Evolutionary conservation across 2,113 vertebrate genomes (phyloP).

Genomic region (Alosa alosa): DNA sequence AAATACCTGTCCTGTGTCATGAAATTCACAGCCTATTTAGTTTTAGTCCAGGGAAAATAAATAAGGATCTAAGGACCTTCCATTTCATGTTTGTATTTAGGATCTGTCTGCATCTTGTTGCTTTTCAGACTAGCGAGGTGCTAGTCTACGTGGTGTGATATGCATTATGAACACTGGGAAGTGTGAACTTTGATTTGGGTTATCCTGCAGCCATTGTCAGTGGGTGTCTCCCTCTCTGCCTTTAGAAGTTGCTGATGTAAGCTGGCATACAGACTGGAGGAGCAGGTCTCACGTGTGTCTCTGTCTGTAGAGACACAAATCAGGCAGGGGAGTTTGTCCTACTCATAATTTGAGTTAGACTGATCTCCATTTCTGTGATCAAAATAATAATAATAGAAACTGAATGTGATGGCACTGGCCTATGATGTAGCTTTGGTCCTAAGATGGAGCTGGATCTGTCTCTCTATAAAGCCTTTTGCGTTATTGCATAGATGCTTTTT

Average conservation of each 20-base stretch:
- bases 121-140: background rate
- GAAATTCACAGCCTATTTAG: background rate
- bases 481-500: background rate
- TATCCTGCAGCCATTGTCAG: background rate
- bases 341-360: background rate
- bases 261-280: background rate
- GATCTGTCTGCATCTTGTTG: background rate
- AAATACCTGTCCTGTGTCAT: background rate
- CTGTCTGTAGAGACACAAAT: background rate
- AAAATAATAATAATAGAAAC: background rate
- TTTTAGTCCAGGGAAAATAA: background rate
- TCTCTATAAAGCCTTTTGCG: background rate
- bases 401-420: background rate
- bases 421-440: no score
- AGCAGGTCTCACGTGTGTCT: background rate
- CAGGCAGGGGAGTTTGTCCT: background rate
- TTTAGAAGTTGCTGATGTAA: slow-evolving; percentile 7
- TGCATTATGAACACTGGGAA: background rate
- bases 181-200: background rate
- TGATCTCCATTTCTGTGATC: background rate
- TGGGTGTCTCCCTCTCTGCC: background rate
- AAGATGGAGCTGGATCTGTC: no score
- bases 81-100: background rate
- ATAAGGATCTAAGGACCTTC: background rate
- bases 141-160: background rate